Base-by-base conservation (phyloP, 2,113 vertebrate species). In the Procapra przewalskii region DNA sequence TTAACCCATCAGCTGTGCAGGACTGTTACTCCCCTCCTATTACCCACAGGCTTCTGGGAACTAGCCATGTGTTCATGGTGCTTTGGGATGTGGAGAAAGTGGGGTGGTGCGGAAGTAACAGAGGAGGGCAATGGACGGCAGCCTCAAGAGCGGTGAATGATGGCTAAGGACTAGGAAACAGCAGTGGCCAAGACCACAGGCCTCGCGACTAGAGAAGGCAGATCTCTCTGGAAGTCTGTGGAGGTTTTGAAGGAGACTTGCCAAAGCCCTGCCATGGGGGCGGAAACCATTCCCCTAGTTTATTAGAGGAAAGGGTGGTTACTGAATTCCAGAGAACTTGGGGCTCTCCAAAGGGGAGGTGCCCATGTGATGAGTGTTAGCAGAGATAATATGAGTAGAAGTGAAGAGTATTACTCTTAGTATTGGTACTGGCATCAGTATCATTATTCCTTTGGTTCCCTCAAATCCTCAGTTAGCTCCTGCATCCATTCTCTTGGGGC, bases 321-420 rank as follows among this genome's bases (percentile, higher is more conserved):
- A 81, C n/a, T 91, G 64, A 87, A 75, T 91, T 88, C 52, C 54
- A 12, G 67, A 94, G 82, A 94, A 90, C 50, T 7, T 59, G 75
- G 90, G 91, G 52, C 45, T 90, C 90, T 83, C 84, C 71, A 21
- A 43, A 25, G 36, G 48, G 17, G 77, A 67, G 48, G 33, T 59
- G 3, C 52, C 45, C n/a, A 43, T n/a, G 25, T 64, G 43, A 86
- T 3, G 13, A 50, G 62, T 80, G 21, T 88, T 50, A 59, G 54
- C 82, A 43, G 36, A 52, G 48, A 80, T 40, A 75, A 31, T 45
- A 27, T 11, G 54, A 81, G 29, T 45, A 40, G 9, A 9, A 81
- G 43, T 21, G 14, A 80, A 88, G 43, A 77, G 36, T 43, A n/a
- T 55, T 17, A 5, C 71, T 60, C 4, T 48, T 21, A 29, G 43